Evolutionary conservation across 2,888 invertebrate species (phyloP), one percentile per base, ranked within the genome.

Genomic region (Phania funesta): DNA sequence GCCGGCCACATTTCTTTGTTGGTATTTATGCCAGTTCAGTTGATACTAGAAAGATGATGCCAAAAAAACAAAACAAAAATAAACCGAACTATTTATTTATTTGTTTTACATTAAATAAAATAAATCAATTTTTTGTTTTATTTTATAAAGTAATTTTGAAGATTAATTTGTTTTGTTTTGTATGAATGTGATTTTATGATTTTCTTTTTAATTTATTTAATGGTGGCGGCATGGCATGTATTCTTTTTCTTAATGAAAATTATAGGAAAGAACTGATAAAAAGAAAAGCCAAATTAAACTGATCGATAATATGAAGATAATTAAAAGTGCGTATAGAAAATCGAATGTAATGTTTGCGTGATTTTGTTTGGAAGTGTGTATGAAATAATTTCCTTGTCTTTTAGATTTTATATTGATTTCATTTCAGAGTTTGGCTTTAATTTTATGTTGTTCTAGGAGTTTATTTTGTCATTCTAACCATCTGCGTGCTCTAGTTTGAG

Each of bases 391-490:
- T 44, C 11, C 56, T 58, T 60, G 41, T 58, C 22, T 16, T 70
- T 52, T 13, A 60, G 38, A 65, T 58, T 46, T 60, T 71, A 22
- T 26, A 20, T 38, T 65, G 58, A n/a, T 67, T 32, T 41, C 7
- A 20, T 67, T 64, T 68, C 29, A 65, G 44, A 76, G 79, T 83
- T 82, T 83, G 78, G 70, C 67, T 83, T 82, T 84, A 68, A 73
- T 80, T 82, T 71, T 67, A 71, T 78, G 62, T 46, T 65, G 71
- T 77, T 80, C 54, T 84, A 83, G 83, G 76, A 74, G 56, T 75
- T 78, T 64, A 74, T 68, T 70, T 62, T 82, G 74, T 70, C 70
- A 74, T 82, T 64, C 91, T 91, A 91, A 91, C 87, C 93, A 92
- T 87, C 82, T 82, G 74, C 82, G 82, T 38, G 82, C 74, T 78